phyloP scores from a whole-genome alignment of 2,797 vertebrate genomes.

The Acanthiza pusilla region DNA sequence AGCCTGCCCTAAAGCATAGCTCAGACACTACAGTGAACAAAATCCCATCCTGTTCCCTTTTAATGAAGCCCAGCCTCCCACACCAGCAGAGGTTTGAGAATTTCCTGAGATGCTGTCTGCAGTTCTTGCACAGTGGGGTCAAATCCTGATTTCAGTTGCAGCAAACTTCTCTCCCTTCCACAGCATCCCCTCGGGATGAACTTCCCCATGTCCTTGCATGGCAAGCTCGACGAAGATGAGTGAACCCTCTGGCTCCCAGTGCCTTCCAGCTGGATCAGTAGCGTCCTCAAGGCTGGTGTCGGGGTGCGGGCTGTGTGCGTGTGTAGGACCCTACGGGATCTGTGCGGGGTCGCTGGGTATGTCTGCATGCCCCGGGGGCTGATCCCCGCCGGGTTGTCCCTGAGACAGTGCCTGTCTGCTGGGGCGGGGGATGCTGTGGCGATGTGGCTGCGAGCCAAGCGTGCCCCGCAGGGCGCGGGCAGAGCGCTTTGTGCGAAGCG shows the following conservation, averaged over 20 bases:
- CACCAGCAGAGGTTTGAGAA: not conserved
- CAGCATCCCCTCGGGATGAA: not conserved
- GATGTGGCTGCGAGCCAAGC: not conserved
- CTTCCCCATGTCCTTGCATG: not conserved
- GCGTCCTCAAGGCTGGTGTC: not conserved
- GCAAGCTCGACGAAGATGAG: not conserved
- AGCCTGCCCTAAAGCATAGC: not conserved
- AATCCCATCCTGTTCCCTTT: not conserved
- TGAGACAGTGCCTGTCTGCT: rapidly evolving
- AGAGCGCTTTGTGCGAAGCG: not conserved
- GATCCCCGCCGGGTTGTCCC: not conserved
- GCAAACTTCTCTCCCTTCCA: not conserved
- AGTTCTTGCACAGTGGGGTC: not conserved
- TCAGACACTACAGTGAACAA: not conserved
- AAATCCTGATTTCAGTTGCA: not conserved
- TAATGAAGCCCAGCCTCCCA: not conserved
- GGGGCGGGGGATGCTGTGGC: not conserved
- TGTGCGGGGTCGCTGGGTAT: not conserved
- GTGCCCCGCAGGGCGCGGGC: not conserved
- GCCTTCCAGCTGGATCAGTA: not conserved
- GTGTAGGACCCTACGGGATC: rapidly evolving
- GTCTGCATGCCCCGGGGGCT: not conserved
- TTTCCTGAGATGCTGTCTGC: not conserved
- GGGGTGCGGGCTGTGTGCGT: too few species aligned
- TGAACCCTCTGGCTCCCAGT: not conserved